A percentile compares a stretch with the other conserved stretches of the same genome.
phyloP scores from a whole-genome alignment of 2,888 invertebrate genomes.

The Lepidocyrtoides sp. region DNA sequence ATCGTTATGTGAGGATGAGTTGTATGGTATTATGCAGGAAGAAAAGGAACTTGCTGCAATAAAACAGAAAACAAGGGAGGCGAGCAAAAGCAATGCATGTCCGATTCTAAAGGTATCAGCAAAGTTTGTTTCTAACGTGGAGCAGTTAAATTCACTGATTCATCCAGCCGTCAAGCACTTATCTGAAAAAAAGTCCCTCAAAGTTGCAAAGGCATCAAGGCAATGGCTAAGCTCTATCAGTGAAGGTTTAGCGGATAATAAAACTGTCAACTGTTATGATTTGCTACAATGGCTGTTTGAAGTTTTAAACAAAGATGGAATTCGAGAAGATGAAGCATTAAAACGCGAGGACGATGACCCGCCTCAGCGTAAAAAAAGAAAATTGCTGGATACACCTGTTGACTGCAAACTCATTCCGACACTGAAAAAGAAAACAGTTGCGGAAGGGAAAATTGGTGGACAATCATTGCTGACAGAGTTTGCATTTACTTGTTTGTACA shows the following conservation, averaged over 20 bases:
- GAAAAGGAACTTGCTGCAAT: conserved; percentile 82
- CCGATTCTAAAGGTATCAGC: conserved; percentile 80
- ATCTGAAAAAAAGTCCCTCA: conserved; percentile 76
- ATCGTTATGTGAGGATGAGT: conserved; percentile 81
- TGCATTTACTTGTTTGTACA: conserved; percentile 78
- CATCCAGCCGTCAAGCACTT: conserved; percentile 77
- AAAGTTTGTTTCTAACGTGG: conserved; percentile 66
- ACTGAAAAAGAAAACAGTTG: conserved; percentile 64
- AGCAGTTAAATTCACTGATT: conserved; percentile 69
- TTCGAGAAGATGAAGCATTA: neutral
- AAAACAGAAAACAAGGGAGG: conserved; percentile 81
- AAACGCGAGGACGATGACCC: neutral
- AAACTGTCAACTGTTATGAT: conserved; percentile 65
- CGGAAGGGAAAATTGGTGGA: conserved; percentile 72
- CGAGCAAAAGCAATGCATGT: conserved; percentile 80
- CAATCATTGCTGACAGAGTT: conserved; percentile 79
- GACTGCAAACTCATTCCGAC: conserved; percentile 74
- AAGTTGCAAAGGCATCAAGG: conserved; percentile 79
- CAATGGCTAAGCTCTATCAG: conserved; percentile 78
- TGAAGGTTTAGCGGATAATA: conserved; percentile 81
- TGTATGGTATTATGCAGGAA: conserved; percentile 82
- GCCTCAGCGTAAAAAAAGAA: conserved; percentile 68
- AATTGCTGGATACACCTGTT: conserved; percentile 73
- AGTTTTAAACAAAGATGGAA: conserved; percentile 61
- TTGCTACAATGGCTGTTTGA: conserved; percentile 77